Evolutionary conservation across 2,797 vertebrate species (phyloP).

Genomic region (Limosa lapponica): DNA sequence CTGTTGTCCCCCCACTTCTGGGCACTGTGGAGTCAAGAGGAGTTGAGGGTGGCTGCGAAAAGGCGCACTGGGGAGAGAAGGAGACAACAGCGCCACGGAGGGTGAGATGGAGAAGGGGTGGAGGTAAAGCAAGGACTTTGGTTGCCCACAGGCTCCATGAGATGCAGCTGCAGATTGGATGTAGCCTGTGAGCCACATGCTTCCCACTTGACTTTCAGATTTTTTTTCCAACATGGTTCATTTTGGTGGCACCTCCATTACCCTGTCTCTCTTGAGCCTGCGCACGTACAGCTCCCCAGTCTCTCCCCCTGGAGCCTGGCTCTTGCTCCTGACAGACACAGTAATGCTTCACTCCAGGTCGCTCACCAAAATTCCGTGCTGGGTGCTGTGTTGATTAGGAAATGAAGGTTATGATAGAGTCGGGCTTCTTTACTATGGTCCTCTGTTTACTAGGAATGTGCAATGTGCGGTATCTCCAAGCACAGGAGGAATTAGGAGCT

Average conservation of each 20-base stretch:
- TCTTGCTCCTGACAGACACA: background rate
- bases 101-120: background rate
- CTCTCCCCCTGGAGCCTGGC: background rate
- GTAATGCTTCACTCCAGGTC: background rate
- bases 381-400: background rate
- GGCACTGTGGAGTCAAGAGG: background rate
- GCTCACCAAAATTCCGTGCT: background rate
- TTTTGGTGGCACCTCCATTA: background rate
- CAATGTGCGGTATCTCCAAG: background rate
- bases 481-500: background rate
- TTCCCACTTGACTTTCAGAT: background rate
- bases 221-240: background rate
- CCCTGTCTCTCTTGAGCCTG: background rate
- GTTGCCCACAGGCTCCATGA: background rate
- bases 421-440: background rate
- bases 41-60: background rate
- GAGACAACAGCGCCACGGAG: rapidly evolving
- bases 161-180: background rate
- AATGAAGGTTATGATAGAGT: background rate
- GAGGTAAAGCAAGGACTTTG: background rate
- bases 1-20: background rate
- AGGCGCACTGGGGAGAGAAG: background rate
- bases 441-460: background rate
- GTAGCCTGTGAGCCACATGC: background rate
- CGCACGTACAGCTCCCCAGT: background rate